Evolutionary conservation across 2,113 vertebrate genomes (phyloP).

Genomic region (Melanostigma gelatinosum): DNA sequence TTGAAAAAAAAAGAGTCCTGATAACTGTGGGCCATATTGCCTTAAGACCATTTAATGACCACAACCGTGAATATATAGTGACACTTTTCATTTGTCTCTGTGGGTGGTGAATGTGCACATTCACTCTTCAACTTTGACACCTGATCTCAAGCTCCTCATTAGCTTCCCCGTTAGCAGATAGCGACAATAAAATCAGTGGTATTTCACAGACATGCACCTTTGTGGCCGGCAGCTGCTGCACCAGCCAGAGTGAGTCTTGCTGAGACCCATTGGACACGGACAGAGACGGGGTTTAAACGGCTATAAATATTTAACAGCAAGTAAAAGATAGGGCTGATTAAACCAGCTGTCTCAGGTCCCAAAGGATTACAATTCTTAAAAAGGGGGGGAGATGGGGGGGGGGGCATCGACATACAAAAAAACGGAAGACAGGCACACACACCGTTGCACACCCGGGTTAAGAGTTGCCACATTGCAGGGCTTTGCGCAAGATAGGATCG

Average conservation of each 20-base stretch:
- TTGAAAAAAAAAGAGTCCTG: constrained; percentile 2
- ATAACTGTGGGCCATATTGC: neutral
- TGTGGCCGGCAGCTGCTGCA: constrained; percentile 48
- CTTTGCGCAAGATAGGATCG: constrained; percentile 56
- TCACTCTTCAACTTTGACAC: constrained; percentile 29
- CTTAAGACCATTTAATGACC: constrained; percentile 1
- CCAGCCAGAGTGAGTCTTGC: neutral
- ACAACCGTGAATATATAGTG: neutral
- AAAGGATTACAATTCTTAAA: constrained; percentile 31
- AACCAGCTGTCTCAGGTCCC: constrained; percentile 57
- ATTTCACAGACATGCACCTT: constrained; percentile 54
- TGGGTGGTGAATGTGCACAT: constrained; percentile 25
- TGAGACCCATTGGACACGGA: constrained; percentile 14
- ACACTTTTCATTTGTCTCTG: neutral
- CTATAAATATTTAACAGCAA: constrained; percentile 73
- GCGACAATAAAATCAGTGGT: constrained; percentile 25
- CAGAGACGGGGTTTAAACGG: constrained; percentile 47
- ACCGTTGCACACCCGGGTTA: constrained; percentile 27
- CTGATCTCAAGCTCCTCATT: constrained; percentile 49
- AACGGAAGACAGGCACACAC: neutral
- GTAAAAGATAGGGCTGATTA: constrained; percentile 54
- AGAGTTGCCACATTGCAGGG: constrained; percentile 49
- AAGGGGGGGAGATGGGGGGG: neutral
- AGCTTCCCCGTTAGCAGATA: constrained; percentile 43
- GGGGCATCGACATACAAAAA: constrained; percentile 5